phyloP scores from a whole-genome alignment of 2,113 vertebrate species.

The Bombycilla garrulus region DNA sequence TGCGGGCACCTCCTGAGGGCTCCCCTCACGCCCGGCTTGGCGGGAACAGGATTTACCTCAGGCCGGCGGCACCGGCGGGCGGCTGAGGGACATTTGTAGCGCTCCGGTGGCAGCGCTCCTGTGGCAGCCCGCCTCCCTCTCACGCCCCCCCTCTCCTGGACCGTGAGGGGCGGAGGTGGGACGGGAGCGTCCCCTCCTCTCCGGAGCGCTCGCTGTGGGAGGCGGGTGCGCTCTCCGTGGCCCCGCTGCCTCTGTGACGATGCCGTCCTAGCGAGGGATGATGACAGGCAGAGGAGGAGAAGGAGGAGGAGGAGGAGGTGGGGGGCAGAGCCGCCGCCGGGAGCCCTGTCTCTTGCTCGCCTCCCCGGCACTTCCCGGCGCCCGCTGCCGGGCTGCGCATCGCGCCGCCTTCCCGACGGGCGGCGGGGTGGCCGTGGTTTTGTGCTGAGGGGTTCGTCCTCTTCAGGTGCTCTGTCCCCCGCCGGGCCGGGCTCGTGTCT shows the following conservation, averaged over 20 bases:
- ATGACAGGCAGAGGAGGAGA: conserved; percentile 52
- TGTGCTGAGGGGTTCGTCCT: not conserved
- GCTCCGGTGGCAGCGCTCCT: not conserved
- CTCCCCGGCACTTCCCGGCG: not conserved
- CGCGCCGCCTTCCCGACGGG: not conserved
- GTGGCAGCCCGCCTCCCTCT: not conserved
- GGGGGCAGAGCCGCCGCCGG: not conserved
- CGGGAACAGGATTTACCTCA: accelerated
- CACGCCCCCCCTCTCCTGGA: not conserved
- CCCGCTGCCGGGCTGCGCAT: not conserved
- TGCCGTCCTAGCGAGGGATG: conserved; percentile 55
- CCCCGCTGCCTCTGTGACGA: not conserved
- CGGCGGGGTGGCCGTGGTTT: not conserved
- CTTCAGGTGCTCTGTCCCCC: not conserved
- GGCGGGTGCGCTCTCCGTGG: not conserved
- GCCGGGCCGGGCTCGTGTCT: not conserved
- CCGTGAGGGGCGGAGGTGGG: not conserved
- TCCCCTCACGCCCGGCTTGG: accelerated
- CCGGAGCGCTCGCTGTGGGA: not conserved
- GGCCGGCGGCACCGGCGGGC: accelerated
- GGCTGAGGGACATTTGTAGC: not conserved
- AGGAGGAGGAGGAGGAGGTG: not conserved
- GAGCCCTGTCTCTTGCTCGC: not conserved
- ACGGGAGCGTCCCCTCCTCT: not conserved
- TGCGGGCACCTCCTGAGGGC: accelerated